Evolutionary conservation across 2,797 vertebrate species (phyloP).

Genomic region (Tolypeutes matacus): DNA sequence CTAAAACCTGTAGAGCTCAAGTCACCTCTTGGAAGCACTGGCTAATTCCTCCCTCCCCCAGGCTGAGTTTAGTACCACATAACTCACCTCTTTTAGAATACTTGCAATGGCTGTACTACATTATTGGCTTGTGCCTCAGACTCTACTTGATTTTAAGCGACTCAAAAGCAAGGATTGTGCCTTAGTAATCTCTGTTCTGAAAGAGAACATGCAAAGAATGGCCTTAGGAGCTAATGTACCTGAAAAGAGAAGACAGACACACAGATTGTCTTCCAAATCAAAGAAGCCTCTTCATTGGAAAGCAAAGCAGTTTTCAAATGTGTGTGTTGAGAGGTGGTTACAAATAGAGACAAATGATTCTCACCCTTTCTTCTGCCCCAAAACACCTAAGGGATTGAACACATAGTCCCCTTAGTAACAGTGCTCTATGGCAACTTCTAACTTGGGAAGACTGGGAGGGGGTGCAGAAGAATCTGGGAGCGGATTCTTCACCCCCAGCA

Average conservation of each 20-base stretch:
- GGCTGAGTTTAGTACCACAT: not conserved
- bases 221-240: not conserved
- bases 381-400: not conserved
- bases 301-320: conserved; percentile 35
- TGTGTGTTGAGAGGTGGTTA: not conserved
- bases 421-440: not conserved
- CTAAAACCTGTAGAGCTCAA: not conserved
- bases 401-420: not conserved
- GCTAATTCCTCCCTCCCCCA: not conserved
- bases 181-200: not conserved
- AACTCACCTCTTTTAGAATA: conserved; percentile 44
- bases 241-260: conserved; percentile 35
- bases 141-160: not conserved
- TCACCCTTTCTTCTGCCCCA: conserved; percentile 20
- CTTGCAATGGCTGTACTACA: not conserved
- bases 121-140: not conserved
- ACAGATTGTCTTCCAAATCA: conserved; percentile 7
- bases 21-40: not conserved
- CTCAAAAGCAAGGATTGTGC: not conserved
- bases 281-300: not conserved
- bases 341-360: not conserved
- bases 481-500: too few species aligned
- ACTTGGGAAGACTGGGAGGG: not conserved
- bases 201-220: not conserved
- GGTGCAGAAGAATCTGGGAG: not conserved